A percentile compares a stretch with the other conserved stretches of the same genome.
phyloP scores from a whole-genome alignment of 2,113 vertebrate species.

The Ptilorrhoa leucosticta region DNA sequence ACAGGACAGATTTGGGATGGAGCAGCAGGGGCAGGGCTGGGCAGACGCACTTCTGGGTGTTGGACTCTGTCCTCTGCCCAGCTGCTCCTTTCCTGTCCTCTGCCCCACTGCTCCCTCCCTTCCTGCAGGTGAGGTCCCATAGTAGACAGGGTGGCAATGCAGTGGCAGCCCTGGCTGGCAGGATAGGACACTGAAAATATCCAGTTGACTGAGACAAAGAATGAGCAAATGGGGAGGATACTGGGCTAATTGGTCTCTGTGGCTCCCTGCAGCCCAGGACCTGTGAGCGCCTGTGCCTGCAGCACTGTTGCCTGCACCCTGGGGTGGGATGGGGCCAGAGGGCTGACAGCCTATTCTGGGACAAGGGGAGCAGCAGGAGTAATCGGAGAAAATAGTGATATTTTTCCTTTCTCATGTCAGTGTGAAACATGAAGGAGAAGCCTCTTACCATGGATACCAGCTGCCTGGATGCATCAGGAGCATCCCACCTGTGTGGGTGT shows the following conservation, averaged over 20 bases:
- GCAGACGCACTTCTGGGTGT: rapidly evolving
- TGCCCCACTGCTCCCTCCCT: neutral
- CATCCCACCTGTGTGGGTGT: rapidly evolving
- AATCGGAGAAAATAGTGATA: neutral
- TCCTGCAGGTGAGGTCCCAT: neutral
- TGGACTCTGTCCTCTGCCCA: neutral
- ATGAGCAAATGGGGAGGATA: neutral
- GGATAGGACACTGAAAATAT: neutral
- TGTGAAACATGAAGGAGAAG: neutral
- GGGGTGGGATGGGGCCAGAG: neutral
- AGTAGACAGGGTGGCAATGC: neutral
- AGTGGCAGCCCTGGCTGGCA: neutral
- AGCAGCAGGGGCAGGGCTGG: neutral
- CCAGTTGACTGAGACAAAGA: neutral
- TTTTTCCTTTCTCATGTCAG: neutral
- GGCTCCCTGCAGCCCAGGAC: neutral
- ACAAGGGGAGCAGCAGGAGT: neutral
- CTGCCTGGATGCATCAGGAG: neutral
- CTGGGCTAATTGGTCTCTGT: neutral
- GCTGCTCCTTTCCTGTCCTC: neutral
- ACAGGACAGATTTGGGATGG: neutral
- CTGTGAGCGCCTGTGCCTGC: rapidly evolving
- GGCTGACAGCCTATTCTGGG: neutral
- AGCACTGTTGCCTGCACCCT: neutral
- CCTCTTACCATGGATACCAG: neutral